phyloP scores from a whole-genome alignment of 1,140 invertebrate species.

The Tetraneura akinire region DNA sequence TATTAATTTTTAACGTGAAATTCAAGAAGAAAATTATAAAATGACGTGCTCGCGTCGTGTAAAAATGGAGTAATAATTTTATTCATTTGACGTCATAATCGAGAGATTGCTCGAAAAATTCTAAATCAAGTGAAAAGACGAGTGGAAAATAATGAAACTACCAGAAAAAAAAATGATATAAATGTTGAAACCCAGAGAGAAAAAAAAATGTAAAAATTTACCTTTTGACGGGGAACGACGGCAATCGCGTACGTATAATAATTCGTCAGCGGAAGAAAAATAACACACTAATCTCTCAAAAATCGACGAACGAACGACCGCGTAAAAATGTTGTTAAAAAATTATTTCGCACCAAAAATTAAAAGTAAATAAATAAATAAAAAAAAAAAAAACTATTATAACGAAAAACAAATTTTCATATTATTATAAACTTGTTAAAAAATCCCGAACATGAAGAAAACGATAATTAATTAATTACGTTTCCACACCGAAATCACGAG shows the following conservation, averaged over 20 bases:
- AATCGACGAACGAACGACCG: too few relatives aligned
- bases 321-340: background rate
- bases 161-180: background rate
- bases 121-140: background rate
- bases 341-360: background rate
- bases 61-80: too few relatives aligned
- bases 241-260: background rate
- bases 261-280: background rate
- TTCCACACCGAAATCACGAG: too few relatives aligned
- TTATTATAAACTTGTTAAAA: background rate
- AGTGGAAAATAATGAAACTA: background rate
- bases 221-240: background rate
- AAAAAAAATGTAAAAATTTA: constrained; percentile 6
- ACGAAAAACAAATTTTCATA: too few relatives aligned
- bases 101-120: background rate
- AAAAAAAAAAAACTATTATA: too few relatives aligned
- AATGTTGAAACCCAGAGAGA: too few relatives aligned
- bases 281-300: background rate
- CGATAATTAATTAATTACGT: too few relatives aligned
- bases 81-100: background rate
- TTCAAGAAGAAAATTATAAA: too few relatives aligned
- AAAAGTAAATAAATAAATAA: too few relatives aligned
- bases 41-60: too few relatives aligned
- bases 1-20: too few relatives aligned
- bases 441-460: background rate